A percentile compares a stretch with the other conserved stretches of the same genome.
Evolutionary conservation across 2,113 vertebrate genomes (phyloP).

Genomic region (Ameiurus melas): DNA sequence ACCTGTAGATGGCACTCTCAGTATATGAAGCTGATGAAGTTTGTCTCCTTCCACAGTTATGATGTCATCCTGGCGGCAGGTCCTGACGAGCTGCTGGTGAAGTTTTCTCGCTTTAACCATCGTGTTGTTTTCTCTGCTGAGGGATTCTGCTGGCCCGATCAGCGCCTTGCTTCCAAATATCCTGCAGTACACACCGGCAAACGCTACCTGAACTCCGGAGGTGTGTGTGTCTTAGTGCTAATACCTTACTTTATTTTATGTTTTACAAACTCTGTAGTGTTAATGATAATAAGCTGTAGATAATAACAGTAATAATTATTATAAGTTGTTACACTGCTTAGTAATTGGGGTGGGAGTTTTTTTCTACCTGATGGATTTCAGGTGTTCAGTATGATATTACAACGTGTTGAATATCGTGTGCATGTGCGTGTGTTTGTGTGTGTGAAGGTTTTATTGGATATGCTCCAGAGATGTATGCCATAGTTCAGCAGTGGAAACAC

Average conservation of each 20-base stretch:
- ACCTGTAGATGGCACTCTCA: neutral
- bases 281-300: neutral
- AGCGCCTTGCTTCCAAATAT: slow-evolving; percentile 75
- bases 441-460: slow-evolving; percentile 76
- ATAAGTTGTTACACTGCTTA: neutral
- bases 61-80: slow-evolving; percentile 75
- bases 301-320: neutral
- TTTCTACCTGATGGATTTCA: neutral
- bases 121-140: slow-evolving; percentile 76
- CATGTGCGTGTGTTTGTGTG: neutral
- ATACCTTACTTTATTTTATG: neutral
- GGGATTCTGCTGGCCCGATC: slow-evolving; percentile 79
- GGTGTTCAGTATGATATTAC: neutral
- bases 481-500: slow-evolving; percentile 76
- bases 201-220: slow-evolving; percentile 73
- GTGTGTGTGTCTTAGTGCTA: slow-evolving; percentile 1
- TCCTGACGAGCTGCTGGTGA: slow-evolving; percentile 73
- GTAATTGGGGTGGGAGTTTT: neutral
- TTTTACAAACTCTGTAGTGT: neutral
- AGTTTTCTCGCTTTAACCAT: slow-evolving; percentile 71
- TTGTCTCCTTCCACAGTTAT: slow-evolving; percentile 61
- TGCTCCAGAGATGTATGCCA: slow-evolving; percentile 65
- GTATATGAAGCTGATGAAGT: neutral
- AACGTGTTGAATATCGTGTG: neutral
- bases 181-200: slow-evolving; percentile 71